Base-by-base conservation (phyloP, 2,888 invertebrate genomes). In the Heliconius cydno region DNA sequence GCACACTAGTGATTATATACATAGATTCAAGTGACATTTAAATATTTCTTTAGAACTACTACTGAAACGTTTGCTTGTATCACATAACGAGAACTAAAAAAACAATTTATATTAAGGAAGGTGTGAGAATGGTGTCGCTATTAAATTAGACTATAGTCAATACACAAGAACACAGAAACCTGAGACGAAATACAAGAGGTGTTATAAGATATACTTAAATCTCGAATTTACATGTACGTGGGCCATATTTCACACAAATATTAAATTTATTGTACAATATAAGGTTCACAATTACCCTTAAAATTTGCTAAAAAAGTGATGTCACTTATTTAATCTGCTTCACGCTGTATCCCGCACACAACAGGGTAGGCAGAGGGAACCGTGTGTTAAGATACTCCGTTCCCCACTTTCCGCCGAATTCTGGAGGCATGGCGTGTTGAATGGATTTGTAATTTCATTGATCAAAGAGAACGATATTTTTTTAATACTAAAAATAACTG, bases 191-290 rank as follows among this genome's bases (percentile, higher is more conserved):
- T n/a, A 73, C 73, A 60, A 73, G 34, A 60, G 34, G 3, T 73
- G 57, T 72, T 57, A 57, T 34, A 22, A n/a, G 73, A 71, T 77
- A 77, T 67, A n/a, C n/a, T n/a, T n/a, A 60, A 57, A 75, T 76
- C 46, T 52, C 57, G 52, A 57, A n/a, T 79, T 68, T n/a, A 66
- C 65, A 66, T 78, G 15, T 67, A 30, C 30, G 66, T 46, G 66
- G 30, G 30, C 52, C 25, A 73, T 65, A 73, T 65, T 78, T 78
- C 73, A 78, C 73, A 73, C 73, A 78, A 34, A 65, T 74, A 78
- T 78, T 63, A 41, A 71, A 71, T 34, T 60, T 71, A 63, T 71
- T 60, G 30, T 65, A 34, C n/a, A n/a, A 63, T 22, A 77, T 57
- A 73, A 73, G 57, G 34, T 60, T 57, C 57, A 72, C 52, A 34